Conservation (phyloP, 2,888 invertebrate genomes). For the Callosobruchus maculatus region DNA sequence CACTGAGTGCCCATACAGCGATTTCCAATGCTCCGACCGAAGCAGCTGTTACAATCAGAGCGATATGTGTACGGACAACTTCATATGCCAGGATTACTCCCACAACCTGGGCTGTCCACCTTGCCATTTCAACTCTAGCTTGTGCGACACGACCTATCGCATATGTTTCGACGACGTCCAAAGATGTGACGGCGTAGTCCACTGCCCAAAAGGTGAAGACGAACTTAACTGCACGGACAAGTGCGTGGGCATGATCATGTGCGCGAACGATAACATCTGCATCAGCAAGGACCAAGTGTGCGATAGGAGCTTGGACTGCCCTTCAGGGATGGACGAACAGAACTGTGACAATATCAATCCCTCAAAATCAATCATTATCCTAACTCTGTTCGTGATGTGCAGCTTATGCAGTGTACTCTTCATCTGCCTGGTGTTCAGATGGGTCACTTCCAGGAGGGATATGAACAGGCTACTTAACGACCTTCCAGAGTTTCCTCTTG, state of each 20-base stretch:
- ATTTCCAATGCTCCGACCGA: conserved; percentile 19
- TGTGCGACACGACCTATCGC: conserved; percentile 8
- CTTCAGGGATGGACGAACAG: conserved; percentile 16
- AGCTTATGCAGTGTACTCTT: conserved; percentile 15
- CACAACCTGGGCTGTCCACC: conserved; percentile 13
- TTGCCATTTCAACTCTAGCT: conserved; percentile 11
- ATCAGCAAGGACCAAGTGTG: conserved; percentile 15
- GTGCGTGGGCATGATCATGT: conserved; percentile 16
- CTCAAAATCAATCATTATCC: conserved; percentile 1
- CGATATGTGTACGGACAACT: conserved; percentile 6
- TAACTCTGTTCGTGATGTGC: conserved; percentile 14
- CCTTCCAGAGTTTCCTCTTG: conserved; percentile 15
- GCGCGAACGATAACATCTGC: conserved; percentile 16
- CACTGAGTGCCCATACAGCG: conserved; percentile 10
- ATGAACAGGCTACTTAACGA: conserved; percentile 8
- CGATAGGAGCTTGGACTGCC: conserved; percentile 12
- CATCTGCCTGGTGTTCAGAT: conserved; percentile 17
- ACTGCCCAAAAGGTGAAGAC: conserved; percentile 20
- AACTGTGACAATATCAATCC: conserved; percentile 5
- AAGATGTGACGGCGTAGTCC: conserved; percentile 14
- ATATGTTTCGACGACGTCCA: conserved; percentile 9
- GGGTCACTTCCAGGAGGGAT: conserved; percentile 14
- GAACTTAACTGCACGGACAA: conserved; percentile 16
- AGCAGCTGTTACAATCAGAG: conserved; percentile 17
- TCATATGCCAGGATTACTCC: conserved; percentile 20